Percentiles rank a stretch among this genome's conserved stretches.
phyloP scores from a whole-genome alignment of 1,140 invertebrate species.

The Lasaia peninsularis region DNA sequence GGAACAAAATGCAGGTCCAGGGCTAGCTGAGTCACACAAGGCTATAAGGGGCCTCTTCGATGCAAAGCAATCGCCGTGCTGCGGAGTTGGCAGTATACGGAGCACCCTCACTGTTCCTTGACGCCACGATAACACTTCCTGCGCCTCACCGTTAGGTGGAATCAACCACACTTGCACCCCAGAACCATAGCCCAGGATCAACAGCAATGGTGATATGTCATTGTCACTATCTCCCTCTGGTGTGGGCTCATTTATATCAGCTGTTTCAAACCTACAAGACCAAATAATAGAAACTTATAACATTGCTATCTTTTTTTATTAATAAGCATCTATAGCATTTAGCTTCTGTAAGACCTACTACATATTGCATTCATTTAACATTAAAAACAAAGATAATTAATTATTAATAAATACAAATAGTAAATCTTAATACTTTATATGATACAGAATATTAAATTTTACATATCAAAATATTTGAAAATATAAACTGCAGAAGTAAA shows the following conservation, averaged over 20 bases:
- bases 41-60: constrained; percentile 91
- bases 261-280: constrained; percentile 82
- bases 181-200: constrained; percentile 83
- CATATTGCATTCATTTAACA: too few relatives aligned
- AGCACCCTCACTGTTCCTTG: constrained; percentile 91
- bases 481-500: too few relatives aligned
- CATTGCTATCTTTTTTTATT: too few relatives aligned
- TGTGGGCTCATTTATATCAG: constrained; percentile 88
- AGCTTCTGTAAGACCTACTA: too few relatives aligned
- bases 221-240: constrained; percentile 84
- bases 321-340: too few relatives aligned
- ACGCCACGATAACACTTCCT: constrained; percentile 93
- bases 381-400: too few relatives aligned
- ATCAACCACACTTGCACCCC: constrained; percentile 83
- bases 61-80: constrained; percentile 82
- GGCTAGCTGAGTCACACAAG: constrained; percentile 89
- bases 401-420: too few relatives aligned
- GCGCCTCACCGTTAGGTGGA: constrained; percentile 91
- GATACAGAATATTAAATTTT: not conserved
- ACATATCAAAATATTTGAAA: not conserved
- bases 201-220: constrained; percentile 86
- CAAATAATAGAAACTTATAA: not conserved
- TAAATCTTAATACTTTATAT: too few relatives aligned
- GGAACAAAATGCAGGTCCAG: constrained; percentile 90
- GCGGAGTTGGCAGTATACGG: constrained; percentile 89